Evolutionary conservation across 2,888 invertebrate species (phyloP).

Genomic region (Aricia artaxerxes): DNA sequence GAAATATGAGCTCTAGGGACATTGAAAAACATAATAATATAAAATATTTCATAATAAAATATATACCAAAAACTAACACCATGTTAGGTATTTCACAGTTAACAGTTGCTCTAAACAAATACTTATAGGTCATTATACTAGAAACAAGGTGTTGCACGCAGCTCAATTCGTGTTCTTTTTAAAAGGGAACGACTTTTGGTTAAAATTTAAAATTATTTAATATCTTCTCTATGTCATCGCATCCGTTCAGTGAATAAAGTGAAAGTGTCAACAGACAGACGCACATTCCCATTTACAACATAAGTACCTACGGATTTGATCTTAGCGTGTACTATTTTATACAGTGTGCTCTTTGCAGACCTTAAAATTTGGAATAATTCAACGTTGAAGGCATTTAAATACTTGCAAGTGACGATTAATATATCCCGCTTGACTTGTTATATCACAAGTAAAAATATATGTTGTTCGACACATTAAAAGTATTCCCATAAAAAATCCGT

Average conservation of each 20-base stretch:
- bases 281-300: too few relatives aligned
- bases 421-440: not conserved
- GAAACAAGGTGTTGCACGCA: too few relatives aligned
- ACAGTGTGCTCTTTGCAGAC: slow-evolving; percentile 50
- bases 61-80: not conserved
- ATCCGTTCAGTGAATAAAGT: too few relatives aligned
- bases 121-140: not conserved
- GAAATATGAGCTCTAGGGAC: too few relatives aligned
- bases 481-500: not conserved
- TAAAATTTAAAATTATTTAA: too few relatives aligned
- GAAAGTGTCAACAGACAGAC: not conserved
- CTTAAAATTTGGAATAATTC: slow-evolving; percentile 39
- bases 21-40: too few relatives aligned
- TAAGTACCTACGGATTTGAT: not conserved
- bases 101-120: not conserved
- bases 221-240: too few relatives aligned
- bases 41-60: too few relatives aligned
- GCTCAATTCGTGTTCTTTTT: too few relatives aligned
- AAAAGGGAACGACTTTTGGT: too few relatives aligned
- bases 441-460: not conserved
- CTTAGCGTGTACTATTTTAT: not conserved
- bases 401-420: slow-evolving; percentile 21
- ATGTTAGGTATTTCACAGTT: not conserved
- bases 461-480: not conserved
- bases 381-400: slow-evolving; percentile 6